Evolutionary conservation across 2,113 vertebrate species (phyloP), one percentile per base, ranked within the genome.

Genomic region (Hemicordylus capensis): DNA sequence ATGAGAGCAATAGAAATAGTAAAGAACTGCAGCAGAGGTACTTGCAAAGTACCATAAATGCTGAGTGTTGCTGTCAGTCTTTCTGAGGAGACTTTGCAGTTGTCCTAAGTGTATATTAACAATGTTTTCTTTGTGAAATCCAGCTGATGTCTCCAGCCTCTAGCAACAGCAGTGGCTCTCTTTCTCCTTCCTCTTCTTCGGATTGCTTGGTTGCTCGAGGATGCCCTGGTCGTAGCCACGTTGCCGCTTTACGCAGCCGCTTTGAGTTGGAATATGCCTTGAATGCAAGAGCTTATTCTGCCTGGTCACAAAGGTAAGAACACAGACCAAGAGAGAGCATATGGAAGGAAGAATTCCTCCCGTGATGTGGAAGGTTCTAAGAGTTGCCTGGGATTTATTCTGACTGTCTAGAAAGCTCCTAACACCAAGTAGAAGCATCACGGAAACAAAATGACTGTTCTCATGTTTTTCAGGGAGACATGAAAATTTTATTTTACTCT

Each of bases 131-230:
- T 70, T 46, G 51, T 2, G 37, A 37, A 54, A 61, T 31, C 1
- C 94, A 99, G 98, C 66, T 99, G 76, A 98, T 99, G 98, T 99
- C 98, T 86, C 98, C 98, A 19, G 96, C 97, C 58, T 99, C 98
- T 76, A 98, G 98, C 92, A 99, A 98, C 92, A 99, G 98, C 95
- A 99, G 98, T 0, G 98, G 98, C 2, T 99, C 98, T 39, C 95
- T 99, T 80, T 99, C 98, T 0, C 98, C 98, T 37, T 98, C 97
- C 4, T 97, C 97, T 0, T 99, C 98, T 9, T 98, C 97, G 0
- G 98, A 99, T 93, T 98, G 98, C 20, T 96, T 99, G n/a, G 90
- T 90, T 0, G 96, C 94, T 0, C 95, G 97, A 0, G 97, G 96
- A 0, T 97, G 97, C 0, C 98, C 98, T 0, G 96, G 98, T 1